Base-by-base conservation (phyloP, 2,888 invertebrate genomes). In the Calliphora vomitoria region DNA sequence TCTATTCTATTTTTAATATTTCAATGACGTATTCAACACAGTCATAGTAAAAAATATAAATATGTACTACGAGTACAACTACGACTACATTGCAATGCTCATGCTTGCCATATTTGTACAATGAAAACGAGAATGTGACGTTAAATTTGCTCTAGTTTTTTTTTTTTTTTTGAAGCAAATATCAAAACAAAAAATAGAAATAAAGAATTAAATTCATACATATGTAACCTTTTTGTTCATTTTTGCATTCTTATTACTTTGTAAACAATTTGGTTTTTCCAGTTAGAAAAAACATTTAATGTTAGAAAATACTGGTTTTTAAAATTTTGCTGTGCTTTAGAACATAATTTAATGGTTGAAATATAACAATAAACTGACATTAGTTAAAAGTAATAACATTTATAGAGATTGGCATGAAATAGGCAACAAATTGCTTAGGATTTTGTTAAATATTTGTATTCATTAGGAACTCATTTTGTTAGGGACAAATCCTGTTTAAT, bases 61-160 rank as follows among this genome's bases (percentile, higher is more conserved):
- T 62, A 20, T 64, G 35, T 41, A 47, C 15, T 35, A 55, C 10
- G 31, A 31, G 1, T 25, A 25, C 41, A 25, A 25, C 41, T 20
- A 66, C 25, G 25, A 25, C 25, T 25, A 44, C 41, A 68, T 25
- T 20, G 25, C 44, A 47, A 15, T 69, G 50, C 62, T 74, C 55
- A 66, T 66, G 47, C 55, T 60, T 13, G 13, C 35, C 50, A 38
- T 75, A 47, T 58, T 58, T 38, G 18, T 68, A 66, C 66, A 76
- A 81, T 84, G 81, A 78, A 87, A 87, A 87, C 81, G 76, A 76
- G 81, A 81, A 83, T 83, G 81, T 83, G 86, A 87, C 86, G 80
- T 83, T 87, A 83, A 83, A 66, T 87, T 84, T 87, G 87, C 83
- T 87, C 87, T 64, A 87, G 83, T 72, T 87, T 81, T 44, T 81